Evolutionary conservation across 2,113 vertebrate genomes (phyloP).

Genomic region (Misgurnus anguillicaudatus): DNA sequence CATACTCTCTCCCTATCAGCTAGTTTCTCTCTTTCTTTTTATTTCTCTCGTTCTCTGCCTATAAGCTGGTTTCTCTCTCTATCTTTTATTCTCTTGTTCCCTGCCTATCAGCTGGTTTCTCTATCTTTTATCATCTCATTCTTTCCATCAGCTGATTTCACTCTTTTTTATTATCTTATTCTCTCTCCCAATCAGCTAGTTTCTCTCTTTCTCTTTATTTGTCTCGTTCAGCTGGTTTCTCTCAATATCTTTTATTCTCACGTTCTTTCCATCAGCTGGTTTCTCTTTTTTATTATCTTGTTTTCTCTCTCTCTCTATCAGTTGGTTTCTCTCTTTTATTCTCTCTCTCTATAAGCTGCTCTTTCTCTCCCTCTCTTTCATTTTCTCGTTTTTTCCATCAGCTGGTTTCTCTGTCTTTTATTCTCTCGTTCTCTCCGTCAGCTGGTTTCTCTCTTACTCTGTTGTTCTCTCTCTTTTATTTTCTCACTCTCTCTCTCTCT

Average conservation of each 20-base stretch:
- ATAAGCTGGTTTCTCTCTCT: too few species aligned
- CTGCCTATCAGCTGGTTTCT: too few species aligned
- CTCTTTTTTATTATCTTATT: too few species aligned
- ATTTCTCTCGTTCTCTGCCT: too few species aligned
- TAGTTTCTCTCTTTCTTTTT: too few species aligned
- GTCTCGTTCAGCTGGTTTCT: not conserved
- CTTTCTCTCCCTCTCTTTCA: not conserved
- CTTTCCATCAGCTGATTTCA: too few species aligned
- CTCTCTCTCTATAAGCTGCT: not conserved
- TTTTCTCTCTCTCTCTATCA: constrained; percentile 2
- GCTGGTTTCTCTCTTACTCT: not conserved
- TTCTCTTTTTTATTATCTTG: not conserved
- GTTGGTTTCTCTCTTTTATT: constrained; percentile 2
- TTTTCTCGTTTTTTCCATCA: not conserved
- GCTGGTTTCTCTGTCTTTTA: not conserved
- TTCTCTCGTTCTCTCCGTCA: not conserved
- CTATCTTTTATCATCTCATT: too few species aligned
- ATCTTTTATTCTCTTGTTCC: too few species aligned
- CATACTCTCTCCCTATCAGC: too few species aligned
- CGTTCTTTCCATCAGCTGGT: not conserved
- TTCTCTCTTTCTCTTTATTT: not conserved
- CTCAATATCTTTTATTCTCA: not conserved
- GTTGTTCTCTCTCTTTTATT: not conserved
- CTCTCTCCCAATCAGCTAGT: too few species aligned
- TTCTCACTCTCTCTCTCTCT: constrained; percentile 6